These are phyloP conservation scores for Terebella lapidaria DNA, from an alignment of 2,888 invertebrate species.

Conservation along the genomic window DNA sequence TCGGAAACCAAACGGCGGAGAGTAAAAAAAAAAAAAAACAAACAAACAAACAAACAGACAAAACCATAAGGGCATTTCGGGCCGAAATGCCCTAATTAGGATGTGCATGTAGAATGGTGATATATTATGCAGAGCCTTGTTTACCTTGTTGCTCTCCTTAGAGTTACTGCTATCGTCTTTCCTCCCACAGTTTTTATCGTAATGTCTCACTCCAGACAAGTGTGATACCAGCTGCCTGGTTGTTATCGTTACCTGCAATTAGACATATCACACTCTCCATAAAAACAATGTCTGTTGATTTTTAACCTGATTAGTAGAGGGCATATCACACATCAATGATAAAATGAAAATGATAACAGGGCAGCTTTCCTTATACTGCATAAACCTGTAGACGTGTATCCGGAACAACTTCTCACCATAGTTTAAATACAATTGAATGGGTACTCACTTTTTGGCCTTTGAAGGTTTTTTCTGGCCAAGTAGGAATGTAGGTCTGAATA, in stretches of 20 bases:
- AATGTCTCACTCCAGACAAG: slow-evolving; percentile 59
- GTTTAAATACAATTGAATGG: not conserved
- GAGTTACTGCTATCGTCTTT: slow-evolving; percentile 32
- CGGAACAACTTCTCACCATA: too few species aligned
- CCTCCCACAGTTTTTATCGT: slow-evolving; percentile 40
- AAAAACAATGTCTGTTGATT: too few species aligned
- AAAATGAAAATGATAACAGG: too few species aligned
- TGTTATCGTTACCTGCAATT: slow-evolving; percentile 53
- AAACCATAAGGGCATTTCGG: too few species aligned
- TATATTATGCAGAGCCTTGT: not conserved
- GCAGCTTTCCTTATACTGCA: too few species aligned
- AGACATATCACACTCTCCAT: not conserved
- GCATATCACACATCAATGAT: too few species aligned
- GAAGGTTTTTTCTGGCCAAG: slow-evolving; percentile 57
- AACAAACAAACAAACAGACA: too few species aligned
- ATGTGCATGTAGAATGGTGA: not conserved
- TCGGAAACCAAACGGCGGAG: too few species aligned
- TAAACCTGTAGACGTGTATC: too few species aligned
- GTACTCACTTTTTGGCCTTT: slow-evolving; percentile 53
- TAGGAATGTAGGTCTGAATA: slow-evolving; percentile 57
- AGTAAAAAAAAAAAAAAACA: too few species aligned
- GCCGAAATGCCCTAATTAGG: too few species aligned
- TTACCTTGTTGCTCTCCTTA: slow-evolving; percentile 19
- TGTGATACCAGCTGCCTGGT: slow-evolving; percentile 58
- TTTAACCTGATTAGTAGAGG: too few species aligned